A percentile compares a stretch with the other conserved stretches of the same genome.
Evolutionary conservation across 2,797 vertebrate genomes (phyloP).

Genomic region (Phrynocephalus forsythii): DNA sequence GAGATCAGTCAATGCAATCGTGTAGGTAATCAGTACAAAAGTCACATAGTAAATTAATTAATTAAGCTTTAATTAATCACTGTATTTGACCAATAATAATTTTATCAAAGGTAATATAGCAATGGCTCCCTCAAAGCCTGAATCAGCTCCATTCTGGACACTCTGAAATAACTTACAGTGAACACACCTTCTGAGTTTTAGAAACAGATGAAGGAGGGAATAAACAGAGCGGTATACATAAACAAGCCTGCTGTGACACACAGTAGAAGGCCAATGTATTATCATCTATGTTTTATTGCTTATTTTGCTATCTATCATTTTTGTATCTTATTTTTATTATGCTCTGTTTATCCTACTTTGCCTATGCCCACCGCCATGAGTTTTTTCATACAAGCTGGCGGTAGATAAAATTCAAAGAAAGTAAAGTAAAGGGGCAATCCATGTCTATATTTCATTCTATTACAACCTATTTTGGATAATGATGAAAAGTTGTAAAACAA

Average conservation of each 20-base stretch:
- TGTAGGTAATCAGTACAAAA: too few relatives aligned
- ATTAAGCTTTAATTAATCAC: slow-evolving; percentile 6
- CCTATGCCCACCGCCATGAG: too few relatives aligned
- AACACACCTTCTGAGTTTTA: background rate
- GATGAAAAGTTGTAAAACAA: background rate
- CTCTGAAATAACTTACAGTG: background rate
- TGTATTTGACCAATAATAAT: background rate
- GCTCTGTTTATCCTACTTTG: too few relatives aligned
- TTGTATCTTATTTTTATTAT: too few relatives aligned
- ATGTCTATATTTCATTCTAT: background rate
- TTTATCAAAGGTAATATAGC: slow-evolving; percentile 8
- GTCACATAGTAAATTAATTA: too few relatives aligned
- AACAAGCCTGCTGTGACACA: background rate
- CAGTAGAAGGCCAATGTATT: background rate
- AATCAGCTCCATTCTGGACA: background rate
- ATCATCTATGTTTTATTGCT: too few relatives aligned
- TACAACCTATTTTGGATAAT: background rate
- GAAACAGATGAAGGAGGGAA: background rate
- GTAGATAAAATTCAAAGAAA: too few relatives aligned
- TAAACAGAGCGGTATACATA: background rate
- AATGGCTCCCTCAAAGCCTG: background rate
- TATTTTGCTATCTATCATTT: too few relatives aligned
- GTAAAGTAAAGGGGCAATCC: background rate
- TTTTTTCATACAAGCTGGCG: too few relatives aligned
- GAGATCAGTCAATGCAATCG: too few relatives aligned